Evolutionary conservation across 2,113 vertebrate species (phyloP), one percentile per base, ranked within the genome.

Genomic region (Anser cygnoides): DNA sequence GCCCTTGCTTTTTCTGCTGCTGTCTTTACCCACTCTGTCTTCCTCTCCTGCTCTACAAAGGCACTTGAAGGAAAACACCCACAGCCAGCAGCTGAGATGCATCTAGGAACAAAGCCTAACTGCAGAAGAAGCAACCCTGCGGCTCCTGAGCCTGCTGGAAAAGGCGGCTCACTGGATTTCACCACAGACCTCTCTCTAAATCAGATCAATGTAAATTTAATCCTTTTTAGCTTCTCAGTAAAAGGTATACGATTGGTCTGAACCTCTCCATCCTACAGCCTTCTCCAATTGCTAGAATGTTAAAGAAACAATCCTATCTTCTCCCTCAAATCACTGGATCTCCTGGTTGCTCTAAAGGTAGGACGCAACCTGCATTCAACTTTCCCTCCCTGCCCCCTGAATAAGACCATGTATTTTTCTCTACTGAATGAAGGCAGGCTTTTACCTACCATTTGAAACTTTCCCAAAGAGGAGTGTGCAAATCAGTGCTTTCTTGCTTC

Each of bases 281-380:
- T 79, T 70, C 91, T 70, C 89, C 83, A 19, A 11, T 73, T 85
- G 75, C 0, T 2, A 88, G 71, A 89, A 85, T 8, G 54, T 73
- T 76, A 70, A 88, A 70, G 84, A 77, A 87, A 88, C 82, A 92
- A 95, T 87, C 67, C 84, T 89, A 62, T 82, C 87, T 95, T 82
- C 21, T 79, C 62, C 74, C 41, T 76, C 44, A 37, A 58, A 92
- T 58, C 63, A 73, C 55, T 66, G 87, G 2, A 92, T 78, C 80
- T 90, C 80, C 52, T 8, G 1, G 13, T 55, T 92, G 61, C 52
- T 15, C 52, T 16, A 29, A 55, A 28, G 52, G 52, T 55, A 55
- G 12, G 26, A 41, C n/a, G 20, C 84, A 71, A 78, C 75, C 81
- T 76, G 29, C 33, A 65, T 44, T 66, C 66, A 90, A n/a, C 54